These are phyloP conservation scores for Bombus sylvicola DNA, from an alignment of 1,140 invertebrate species.

Conservation along the genomic window DNA sequence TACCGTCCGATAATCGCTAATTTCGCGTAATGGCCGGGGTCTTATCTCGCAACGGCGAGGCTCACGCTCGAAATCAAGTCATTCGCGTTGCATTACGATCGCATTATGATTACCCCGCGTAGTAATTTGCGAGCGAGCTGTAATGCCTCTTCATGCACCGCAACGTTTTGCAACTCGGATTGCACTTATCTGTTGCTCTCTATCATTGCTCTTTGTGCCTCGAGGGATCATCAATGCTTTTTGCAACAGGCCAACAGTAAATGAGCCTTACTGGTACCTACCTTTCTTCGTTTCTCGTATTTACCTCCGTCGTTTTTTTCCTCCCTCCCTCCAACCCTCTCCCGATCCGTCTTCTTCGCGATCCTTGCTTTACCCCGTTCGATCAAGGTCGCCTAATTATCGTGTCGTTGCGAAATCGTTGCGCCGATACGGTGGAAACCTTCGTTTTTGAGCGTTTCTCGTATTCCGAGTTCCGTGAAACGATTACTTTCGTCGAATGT, in stretches of 20 bases:
- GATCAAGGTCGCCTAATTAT: slow-evolving; percentile 46
- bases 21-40: slow-evolving; percentile 56
- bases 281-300: slow-evolving; percentile 40
- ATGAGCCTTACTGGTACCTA: slow-evolving; percentile 49
- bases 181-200: slow-evolving; percentile 61
- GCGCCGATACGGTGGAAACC: not conserved
- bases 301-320: not conserved
- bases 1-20: slow-evolving; percentile 64
- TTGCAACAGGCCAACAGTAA: slow-evolving; percentile 57
- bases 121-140: slow-evolving; percentile 65
- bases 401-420: slow-evolving; percentile 23
- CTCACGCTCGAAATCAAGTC: slow-evolving; percentile 64
- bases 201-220: slow-evolving; percentile 58
- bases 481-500: not conserved
- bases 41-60: slow-evolving; percentile 52
- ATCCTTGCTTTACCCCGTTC: not conserved
- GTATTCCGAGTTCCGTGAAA: not conserved
- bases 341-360: not conserved
- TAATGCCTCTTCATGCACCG: slow-evolving; percentile 60
- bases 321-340: not conserved
- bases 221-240: slow-evolving; percentile 59
- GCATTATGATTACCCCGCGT: slow-evolving; percentile 66
- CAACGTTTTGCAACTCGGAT: slow-evolving; percentile 66
- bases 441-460: not conserved
- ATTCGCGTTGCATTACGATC: slow-evolving; percentile 70